Evolutionary conservation across 23 tunicate genomes (phyloP).

Genomic region (Trididemnum nubilum): DNA sequence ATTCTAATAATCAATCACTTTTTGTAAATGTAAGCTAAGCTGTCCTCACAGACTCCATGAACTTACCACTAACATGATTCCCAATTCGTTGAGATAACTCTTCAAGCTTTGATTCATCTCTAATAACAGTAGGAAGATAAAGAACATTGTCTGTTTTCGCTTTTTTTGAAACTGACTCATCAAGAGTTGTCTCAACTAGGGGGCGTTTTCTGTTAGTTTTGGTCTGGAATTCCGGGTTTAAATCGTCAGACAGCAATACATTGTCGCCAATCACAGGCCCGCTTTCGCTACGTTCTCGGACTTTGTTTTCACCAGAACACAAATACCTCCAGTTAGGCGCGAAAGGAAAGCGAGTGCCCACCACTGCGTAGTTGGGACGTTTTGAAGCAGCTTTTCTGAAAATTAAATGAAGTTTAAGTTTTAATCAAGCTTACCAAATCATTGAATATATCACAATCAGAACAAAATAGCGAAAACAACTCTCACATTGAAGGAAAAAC

Average conservation of each 20-base stretch:
- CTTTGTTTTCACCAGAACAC: background rate
- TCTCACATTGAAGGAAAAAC: no score
- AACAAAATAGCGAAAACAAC: no score
- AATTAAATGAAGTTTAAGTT: background rate
- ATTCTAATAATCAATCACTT: no score
- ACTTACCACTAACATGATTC: background rate
- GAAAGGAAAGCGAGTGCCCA: slow-evolving; percentile 60
- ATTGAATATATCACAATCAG: no score
- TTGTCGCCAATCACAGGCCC: slow-evolving; percentile 3
- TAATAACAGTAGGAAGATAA: background rate
- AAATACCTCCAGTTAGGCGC: slow-evolving; percentile 65
- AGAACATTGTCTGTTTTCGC: background rate
- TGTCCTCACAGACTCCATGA: no score
- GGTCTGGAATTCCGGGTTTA: background rate
- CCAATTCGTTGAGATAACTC: background rate
- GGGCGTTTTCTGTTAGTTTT: no score
- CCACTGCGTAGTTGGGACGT: slow-evolving; percentile 54
- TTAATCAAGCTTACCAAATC: background rate
- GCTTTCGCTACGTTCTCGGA: background rate
- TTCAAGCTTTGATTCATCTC: background rate
- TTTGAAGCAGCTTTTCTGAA: slow-evolving; percentile 81
- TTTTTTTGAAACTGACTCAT: background rate
- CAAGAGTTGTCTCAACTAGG: no score
- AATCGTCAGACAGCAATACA: slow-evolving; percentile 1
- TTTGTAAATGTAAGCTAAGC: no score